Evolutionary conservation across 2,113 vertebrate species (phyloP), one percentile per base, ranked within the genome.

Genomic region (Rhineura floridana): DNA sequence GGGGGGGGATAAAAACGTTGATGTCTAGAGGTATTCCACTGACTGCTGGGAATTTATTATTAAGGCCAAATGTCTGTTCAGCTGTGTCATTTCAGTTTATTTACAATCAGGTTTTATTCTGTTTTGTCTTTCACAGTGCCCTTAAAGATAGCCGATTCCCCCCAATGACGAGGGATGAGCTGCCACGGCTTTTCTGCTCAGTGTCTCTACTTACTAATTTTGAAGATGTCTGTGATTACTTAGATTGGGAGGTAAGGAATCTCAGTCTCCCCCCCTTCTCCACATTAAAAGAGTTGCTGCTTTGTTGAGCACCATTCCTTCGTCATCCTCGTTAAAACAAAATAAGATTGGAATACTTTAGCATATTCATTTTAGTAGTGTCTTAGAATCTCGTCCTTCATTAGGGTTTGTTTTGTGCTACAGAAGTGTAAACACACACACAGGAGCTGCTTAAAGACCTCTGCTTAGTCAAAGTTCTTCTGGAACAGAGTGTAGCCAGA

Each of bases 91-190:
- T 70, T 44, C 11, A 12, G 23, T 33, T 4, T 39, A 39, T 36
- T 73, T 50, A 30, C 19, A 11, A 19, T 6, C 12, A 42, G 10
- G 19, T 8, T 55, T 25, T 95, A 73, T 94, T 95, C 95, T 96
- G 83, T 95, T 95, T 94, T 95, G n/a, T 83, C 23, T 82, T 62
- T 42, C 95, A 93, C 98, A 99, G 99, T 99, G 99, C 99, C 98
- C 99, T 99, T 99, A 99, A 99, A 99, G 99, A 99, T 98, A 99
- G 99, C 98, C 99, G 99, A 96, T 99, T 99, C 90, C 99, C 99
- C 97, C 98, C 99, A 92, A 98, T 99, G 99, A 99, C 99, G 96
- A 99, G 99, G 98, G 99, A 99, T 94, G 99, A 99, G 98, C 97
- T 99, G 97, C 98, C 98, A 93, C 98, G 99, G 97, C 98, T 99